These are phyloP conservation scores for Thymelicus acteon DNA, from an alignment of 2,888 invertebrate species.

Conservation along the genomic window DNA sequence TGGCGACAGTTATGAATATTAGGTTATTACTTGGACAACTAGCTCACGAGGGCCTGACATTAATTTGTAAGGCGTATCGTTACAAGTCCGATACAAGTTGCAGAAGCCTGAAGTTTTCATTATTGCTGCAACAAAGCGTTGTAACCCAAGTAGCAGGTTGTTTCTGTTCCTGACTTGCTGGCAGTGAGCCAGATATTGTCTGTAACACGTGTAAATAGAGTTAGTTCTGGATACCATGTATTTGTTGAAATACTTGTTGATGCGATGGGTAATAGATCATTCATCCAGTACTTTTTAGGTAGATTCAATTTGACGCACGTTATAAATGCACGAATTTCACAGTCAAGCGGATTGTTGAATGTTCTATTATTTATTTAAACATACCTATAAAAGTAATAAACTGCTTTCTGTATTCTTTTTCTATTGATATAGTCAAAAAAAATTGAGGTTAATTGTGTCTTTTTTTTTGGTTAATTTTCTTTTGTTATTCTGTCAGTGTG, in stretches of 20 bases:
- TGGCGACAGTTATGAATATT: background rate
- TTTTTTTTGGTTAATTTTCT: no score
- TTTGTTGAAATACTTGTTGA: conserved; percentile 13
- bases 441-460: no score
- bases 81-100: background rate
- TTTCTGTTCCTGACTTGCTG: conserved; percentile 2
- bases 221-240: conserved; percentile 11
- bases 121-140: conserved; percentile 17
- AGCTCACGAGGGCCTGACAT: background rate
- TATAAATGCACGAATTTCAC: no score
- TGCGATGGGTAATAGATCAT: background rate
- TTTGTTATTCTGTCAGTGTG: no score
- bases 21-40: no score
- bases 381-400: no score
- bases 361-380: no score
- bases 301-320: no score
- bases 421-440: no score
- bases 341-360: no score
- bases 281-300: no score
- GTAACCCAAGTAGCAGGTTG: conserved; percentile 6
- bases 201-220: conserved; percentile 14
- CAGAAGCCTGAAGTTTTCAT: conserved; percentile 16
- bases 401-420: no score
- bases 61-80: background rate
- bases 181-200: conserved; percentile 18